These are phyloP conservation scores for Phrynosoma blainvillii DNA, from an alignment of 2,113 vertebrate species.

Conservation along the genomic window DNA sequence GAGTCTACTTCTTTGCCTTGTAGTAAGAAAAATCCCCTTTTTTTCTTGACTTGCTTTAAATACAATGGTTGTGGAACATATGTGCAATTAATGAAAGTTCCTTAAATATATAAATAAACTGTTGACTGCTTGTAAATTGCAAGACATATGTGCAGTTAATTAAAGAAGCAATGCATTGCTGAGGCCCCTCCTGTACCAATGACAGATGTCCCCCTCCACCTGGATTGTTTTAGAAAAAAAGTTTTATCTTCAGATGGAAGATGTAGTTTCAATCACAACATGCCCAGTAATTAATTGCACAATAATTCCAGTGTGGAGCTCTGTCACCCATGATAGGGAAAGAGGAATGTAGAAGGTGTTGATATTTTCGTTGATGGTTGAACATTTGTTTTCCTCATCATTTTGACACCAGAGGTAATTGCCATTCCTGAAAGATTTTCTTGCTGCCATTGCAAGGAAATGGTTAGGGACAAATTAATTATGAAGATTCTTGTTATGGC, in stretches of 20 bases:
- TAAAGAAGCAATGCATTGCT: conserved; percentile 41
- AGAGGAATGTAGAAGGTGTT: conserved; percentile 59
- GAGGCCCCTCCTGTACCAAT: conserved; percentile 14
- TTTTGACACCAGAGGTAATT: conserved; percentile 74
- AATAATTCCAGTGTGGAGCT: conserved; percentile 62
- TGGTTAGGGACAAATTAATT: conserved; percentile 79
- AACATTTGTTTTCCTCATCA: conserved; percentile 71
- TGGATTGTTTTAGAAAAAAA: conserved; percentile 36
- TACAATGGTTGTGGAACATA: conserved; percentile 42
- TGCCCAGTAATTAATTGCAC: conserved; percentile 51
- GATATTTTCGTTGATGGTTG: conserved; percentile 69
- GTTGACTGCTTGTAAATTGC: conserved; percentile 44
- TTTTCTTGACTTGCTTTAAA: conserved; percentile 7
- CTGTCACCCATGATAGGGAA: conserved; percentile 65
- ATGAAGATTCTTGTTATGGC: conserved; percentile 71
- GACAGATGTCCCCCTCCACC: conserved; percentile 33
- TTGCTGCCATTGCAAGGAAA: conserved; percentile 63
- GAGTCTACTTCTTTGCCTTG: neutral
- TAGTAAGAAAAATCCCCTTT: neutral
- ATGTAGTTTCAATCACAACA: conserved; percentile 56
- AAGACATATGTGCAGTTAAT: conserved; percentile 54
- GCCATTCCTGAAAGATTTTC: conserved; percentile 75
- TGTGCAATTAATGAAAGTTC: conserved; percentile 59
- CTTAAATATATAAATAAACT: conserved; percentile 62
- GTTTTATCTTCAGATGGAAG: conserved; percentile 48